Conservation (phyloP, 2,888 invertebrate species). For the Acleris literana region DNA sequence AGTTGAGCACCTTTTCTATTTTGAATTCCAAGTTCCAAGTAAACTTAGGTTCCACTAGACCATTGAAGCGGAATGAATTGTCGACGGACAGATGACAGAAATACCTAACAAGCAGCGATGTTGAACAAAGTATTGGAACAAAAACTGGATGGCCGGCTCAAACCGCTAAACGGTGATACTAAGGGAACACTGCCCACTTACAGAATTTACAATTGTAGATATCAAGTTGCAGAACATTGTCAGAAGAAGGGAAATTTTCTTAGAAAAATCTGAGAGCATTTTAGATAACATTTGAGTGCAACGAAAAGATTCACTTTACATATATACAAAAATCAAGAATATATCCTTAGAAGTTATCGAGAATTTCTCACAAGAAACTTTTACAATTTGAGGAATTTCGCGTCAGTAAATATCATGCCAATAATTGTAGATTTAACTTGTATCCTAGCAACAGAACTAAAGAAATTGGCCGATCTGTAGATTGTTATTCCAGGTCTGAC, state of each 20-base stretch:
- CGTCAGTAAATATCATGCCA: too few relatives aligned
- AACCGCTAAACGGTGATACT: slow-evolving; percentile 40
- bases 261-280: neutral
- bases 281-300: too few relatives aligned
- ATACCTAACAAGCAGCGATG: slow-evolving; percentile 56
- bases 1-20: neutral
- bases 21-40: neutral
- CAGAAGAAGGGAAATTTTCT: neutral
- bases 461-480: slow-evolving; percentile 2
- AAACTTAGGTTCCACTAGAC: slow-evolving; percentile 47
- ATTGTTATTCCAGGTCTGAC: neutral
- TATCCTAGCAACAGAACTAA: neutral
- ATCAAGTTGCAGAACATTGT: neutral
- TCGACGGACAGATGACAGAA: slow-evolving; percentile 52
- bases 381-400: too few relatives aligned
- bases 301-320: too few relatives aligned
- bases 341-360: too few relatives aligned
- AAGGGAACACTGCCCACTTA: slow-evolving; percentile 14
- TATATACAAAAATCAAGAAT: too few relatives aligned
- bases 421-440: too few relatives aligned
- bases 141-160: slow-evolving; percentile 26
- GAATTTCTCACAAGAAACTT: too few relatives aligned
- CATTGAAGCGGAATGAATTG: slow-evolving; percentile 58
- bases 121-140: slow-evolving; percentile 47
- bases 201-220: slow-evolving; percentile 9